Evolutionary conservation across 2,797 vertebrate genomes (phyloP).

Genomic region (Coregonus suidteri): DNA sequence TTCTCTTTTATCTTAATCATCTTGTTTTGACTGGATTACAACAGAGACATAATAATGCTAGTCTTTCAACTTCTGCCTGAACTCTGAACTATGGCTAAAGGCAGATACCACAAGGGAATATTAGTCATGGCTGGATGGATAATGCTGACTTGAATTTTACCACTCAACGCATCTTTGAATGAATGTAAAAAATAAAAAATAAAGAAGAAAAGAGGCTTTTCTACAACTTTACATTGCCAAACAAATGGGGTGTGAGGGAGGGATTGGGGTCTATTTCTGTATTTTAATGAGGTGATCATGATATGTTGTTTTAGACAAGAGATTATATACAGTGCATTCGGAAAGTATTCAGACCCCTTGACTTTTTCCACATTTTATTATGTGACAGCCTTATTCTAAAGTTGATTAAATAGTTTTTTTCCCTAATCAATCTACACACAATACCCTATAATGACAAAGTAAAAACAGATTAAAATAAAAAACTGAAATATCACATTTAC

Average conservation of each 20-base stretch:
- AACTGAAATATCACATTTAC: no score
- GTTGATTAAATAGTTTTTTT: no score
- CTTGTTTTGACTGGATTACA: conserved; percentile 55
- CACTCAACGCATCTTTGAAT: conserved; percentile 70
- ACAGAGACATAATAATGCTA: conserved; percentile 41
- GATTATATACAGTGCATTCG: conserved; percentile 56
- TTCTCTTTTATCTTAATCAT: conserved; percentile 30
- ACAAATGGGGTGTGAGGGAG: conserved; percentile 35
- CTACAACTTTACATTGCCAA: conserved; percentile 67
- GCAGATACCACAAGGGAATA: conserved; percentile 25
- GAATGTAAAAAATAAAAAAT: conserved; percentile 67
- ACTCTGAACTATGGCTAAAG: conserved; percentile 35
- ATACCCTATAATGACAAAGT: no score
- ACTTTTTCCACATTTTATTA: neutral
- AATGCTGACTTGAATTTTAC: conserved; percentile 77
- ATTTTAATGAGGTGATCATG: conserved; percentile 57
- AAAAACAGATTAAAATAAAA: no score
- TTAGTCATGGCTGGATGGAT: conserved; percentile 61
- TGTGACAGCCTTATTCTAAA: no score
- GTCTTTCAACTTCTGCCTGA: conserved; percentile 37
- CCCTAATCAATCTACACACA: no score
- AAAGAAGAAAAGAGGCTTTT: conserved; percentile 38
- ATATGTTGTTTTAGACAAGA: conserved; percentile 64
- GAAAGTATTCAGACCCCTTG: neutral
- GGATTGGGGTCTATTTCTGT: conserved; percentile 61